Evolutionary conservation across 2,797 vertebrate genomes (phyloP), one percentile per base, ranked within the genome.

Genomic region (Anas bahamensis): DNA sequence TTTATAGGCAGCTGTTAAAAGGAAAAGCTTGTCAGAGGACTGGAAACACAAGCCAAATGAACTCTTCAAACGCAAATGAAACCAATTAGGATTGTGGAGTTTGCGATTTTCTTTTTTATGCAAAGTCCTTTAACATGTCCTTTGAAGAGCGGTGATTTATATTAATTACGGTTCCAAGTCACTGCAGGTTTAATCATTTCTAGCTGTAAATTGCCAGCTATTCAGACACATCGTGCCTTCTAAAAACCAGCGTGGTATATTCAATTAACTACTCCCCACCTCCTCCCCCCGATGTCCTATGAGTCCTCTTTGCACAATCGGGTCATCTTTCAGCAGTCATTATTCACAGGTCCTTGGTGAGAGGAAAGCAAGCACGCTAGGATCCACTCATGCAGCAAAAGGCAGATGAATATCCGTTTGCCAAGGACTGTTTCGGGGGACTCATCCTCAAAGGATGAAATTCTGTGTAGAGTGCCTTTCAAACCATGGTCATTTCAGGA

Each of bases 1-100:
- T 95, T 95, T 93, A 94, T 46, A 92, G 80, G 80, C 93, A 96
- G 91, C 89, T 96, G 94, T 82, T 86, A 91, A 94, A 91, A 94
- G n/a, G 68, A 11, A 88, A 86, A 91, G 68, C 80, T 79, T 93
- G 86, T 91, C 74, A 92, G 68, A 93, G 23, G 89, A 44, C 71
- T 91, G 89, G 90, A 91, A 89, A 88, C 76, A 65, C 88, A 86
- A 94, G 89, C 65, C 86, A 93, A 86, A 89, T 46, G 69, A 93
- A 84, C 77, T 79, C 95, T 93, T 93, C 88, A 89, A 95, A 93
- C 52, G 8, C 71, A 91, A 95, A 88, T n/a, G 85, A 93, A 94
- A 94, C 48, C 89, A 91, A 94, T 95, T 90, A 96, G 65, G 53
- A 77, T 59, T 31, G 69, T 1, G 9, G 84, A 59, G 72, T 46